phyloP scores from a whole-genome alignment of 2,888 invertebrate species.

The Malacosoma neustria region DNA sequence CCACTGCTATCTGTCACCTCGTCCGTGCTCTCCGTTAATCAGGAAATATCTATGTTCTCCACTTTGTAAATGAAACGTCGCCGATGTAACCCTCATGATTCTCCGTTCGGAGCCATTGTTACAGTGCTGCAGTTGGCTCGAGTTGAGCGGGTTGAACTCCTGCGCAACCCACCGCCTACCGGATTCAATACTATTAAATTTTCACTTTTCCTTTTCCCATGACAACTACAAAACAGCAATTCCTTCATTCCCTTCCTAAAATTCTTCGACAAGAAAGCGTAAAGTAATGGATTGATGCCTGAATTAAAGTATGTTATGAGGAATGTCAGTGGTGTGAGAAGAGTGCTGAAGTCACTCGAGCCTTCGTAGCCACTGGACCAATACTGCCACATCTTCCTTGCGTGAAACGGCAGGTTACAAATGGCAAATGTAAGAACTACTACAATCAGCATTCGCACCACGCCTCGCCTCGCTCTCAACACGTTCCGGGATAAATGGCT shows the following conservation, averaged over 20 bases:
- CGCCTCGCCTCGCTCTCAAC: constrained; percentile 85
- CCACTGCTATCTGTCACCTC: constrained; percentile 65
- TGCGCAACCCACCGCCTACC: constrained; percentile 52
- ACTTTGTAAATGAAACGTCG: constrained; percentile 57
- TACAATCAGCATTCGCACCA: constrained; percentile 91
- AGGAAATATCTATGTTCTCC: constrained; percentile 60
- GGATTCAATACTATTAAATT: constrained; percentile 60
- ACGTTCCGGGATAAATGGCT: constrained; percentile 84
- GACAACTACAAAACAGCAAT: constrained; percentile 78
- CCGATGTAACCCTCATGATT: constrained; percentile 62
- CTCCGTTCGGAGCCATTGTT: constrained; percentile 65
- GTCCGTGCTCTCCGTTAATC: constrained; percentile 69
- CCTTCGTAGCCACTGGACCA: constrained; percentile 83
- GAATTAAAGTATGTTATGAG: constrained; percentile 93
- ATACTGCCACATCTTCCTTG: constrained; percentile 90
- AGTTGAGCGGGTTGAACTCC: constrained; percentile 69
- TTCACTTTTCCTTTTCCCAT: constrained; percentile 51
- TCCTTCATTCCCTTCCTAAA: constrained; percentile 91
- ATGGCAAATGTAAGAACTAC: constrained; percentile 92
- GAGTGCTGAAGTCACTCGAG: constrained; percentile 82
- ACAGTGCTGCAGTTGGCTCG: constrained; percentile 72
- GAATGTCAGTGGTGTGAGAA: constrained; percentile 90
- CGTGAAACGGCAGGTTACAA: constrained; percentile 93
- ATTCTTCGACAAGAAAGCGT: constrained; percentile 88
- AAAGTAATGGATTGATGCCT: constrained; percentile 91